Evolutionary conservation across 2,888 invertebrate species (phyloP).

Genomic region (Physocephala rufipes): DNA sequence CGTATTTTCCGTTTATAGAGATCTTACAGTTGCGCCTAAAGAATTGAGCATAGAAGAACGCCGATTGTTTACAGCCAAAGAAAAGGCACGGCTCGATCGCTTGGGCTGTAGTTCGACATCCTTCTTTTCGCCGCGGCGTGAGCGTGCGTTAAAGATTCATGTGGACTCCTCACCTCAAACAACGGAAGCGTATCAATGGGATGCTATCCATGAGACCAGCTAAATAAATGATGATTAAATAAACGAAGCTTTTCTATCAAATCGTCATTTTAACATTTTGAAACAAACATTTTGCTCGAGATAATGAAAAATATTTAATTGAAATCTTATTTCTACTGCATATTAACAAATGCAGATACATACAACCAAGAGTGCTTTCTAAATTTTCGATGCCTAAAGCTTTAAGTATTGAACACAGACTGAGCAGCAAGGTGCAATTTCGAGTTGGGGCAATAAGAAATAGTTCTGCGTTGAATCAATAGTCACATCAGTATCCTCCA

Average conservation of each 20-base stretch:
- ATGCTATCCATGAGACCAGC: too few species aligned
- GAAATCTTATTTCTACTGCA: not conserved
- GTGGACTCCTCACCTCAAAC: conserved; percentile 67
- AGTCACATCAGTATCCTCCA: too few species aligned
- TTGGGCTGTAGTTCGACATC: conserved; percentile 62
- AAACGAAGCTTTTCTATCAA: not conserved
- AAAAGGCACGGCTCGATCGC: conserved; percentile 69
- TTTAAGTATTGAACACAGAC: too few species aligned
- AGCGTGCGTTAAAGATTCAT: conserved; percentile 78
- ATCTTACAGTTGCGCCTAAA: conserved; percentile 70
- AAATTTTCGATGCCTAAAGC: too few species aligned
- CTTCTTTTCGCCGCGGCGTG: conserved; percentile 72
- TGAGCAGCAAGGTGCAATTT: too few species aligned
- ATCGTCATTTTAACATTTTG: not conserved
- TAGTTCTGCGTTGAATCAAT: too few species aligned
- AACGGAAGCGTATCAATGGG: not conserved
- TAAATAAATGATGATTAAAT: not conserved
- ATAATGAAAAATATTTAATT: too few species aligned
- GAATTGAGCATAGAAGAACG: conserved; percentile 71
- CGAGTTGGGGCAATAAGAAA: too few species aligned
- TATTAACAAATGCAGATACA: not conserved
- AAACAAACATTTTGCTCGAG: too few species aligned
- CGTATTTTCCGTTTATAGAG: conserved; percentile 69
- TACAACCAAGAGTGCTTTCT: too few species aligned
- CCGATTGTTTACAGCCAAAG: conserved; percentile 71